phyloP scores from a whole-genome alignment of 2,113 vertebrate species.

The Forbesichthys papilliferus region DNA sequence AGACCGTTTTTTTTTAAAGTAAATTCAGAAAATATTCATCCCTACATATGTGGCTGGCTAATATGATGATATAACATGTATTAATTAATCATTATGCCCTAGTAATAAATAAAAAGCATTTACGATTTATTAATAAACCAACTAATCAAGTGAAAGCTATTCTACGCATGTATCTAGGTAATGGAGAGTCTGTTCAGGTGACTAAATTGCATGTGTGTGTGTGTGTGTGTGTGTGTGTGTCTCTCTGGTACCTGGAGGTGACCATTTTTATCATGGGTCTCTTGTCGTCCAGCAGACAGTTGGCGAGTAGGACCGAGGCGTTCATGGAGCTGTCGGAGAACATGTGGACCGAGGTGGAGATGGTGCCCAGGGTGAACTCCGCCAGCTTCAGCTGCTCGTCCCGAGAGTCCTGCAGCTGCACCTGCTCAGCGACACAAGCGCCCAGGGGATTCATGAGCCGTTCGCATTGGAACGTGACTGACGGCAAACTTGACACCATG shows the following conservation, averaged over 20 bases:
- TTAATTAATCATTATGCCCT: too few species aligned
- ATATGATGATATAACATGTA: too few species aligned
- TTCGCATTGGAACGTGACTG: too few species aligned
- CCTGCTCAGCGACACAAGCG: conserved; percentile 39
- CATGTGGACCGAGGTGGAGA: conserved; percentile 87
- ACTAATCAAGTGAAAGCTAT: too few species aligned
- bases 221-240: conserved; percentile 12
- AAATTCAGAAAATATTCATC: too few species aligned
- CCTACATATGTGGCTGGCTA: too few species aligned
- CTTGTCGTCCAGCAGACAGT: conserved; percentile 94
- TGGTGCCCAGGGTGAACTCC: conserved; percentile 89
- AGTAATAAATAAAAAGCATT: too few species aligned
- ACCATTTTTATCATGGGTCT: conserved; percentile 85
- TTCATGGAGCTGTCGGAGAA: conserved; percentile 87
- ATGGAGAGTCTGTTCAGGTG: too few species aligned
- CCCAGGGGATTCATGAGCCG: not conserved
- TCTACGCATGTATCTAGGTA: too few species aligned
- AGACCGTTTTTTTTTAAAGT: too few species aligned
- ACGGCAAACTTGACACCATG: too few species aligned
- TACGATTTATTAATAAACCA: too few species aligned
- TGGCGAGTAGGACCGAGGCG: conserved; percentile 82
- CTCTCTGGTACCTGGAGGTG: conserved; percentile 81
- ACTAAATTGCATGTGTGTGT: not conserved
- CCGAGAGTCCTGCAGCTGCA: conserved; percentile 72
- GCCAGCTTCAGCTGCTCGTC: conserved; percentile 85